A percentile compares a stretch with the other conserved stretches of the same genome.
phyloP scores from a whole-genome alignment of 2,113 vertebrate species.

The Gymnogyps californianus region DNA sequence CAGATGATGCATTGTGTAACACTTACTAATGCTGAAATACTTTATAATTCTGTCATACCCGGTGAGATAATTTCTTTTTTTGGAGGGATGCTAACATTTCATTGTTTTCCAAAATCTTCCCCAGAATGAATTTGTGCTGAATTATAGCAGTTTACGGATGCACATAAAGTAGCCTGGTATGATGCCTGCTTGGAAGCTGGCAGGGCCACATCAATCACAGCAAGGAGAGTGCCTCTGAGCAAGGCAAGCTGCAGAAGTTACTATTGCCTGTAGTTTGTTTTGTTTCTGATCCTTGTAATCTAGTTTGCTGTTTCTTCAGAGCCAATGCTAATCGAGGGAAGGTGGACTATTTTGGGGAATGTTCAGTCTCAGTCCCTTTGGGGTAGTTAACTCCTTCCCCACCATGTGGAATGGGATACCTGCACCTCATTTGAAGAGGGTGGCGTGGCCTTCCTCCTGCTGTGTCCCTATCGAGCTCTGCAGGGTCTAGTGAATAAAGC shows the following conservation, averaged over 20 bases:
- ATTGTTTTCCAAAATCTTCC: neutral
- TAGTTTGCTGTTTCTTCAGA: neutral
- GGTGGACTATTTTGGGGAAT: neutral
- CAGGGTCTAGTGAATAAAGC: neutral
- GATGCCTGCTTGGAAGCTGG: neutral
- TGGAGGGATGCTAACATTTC: neutral
- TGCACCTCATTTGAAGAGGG: neutral
- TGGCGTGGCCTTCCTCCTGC: rapidly evolving
- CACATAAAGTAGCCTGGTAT: neutral
- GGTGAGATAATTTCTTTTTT: neutral
- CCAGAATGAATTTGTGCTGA: neutral
- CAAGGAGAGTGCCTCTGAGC: neutral
- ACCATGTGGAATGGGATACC: neutral
- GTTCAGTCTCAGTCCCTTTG: neutral
- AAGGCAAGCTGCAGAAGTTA: neutral
- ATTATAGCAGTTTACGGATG: neutral
- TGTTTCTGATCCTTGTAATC: neutral
- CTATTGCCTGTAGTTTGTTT: neutral
- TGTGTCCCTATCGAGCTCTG: neutral
- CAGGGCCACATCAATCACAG: neutral
- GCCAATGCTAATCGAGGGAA: neutral
- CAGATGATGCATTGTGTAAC: neutral
- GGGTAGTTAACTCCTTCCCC: neutral
- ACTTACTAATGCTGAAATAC: neutral
- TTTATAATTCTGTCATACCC: neutral